Evolutionary conservation across 2,888 invertebrate genomes (phyloP).

Genomic region (Cepaea hortensis): DNA sequence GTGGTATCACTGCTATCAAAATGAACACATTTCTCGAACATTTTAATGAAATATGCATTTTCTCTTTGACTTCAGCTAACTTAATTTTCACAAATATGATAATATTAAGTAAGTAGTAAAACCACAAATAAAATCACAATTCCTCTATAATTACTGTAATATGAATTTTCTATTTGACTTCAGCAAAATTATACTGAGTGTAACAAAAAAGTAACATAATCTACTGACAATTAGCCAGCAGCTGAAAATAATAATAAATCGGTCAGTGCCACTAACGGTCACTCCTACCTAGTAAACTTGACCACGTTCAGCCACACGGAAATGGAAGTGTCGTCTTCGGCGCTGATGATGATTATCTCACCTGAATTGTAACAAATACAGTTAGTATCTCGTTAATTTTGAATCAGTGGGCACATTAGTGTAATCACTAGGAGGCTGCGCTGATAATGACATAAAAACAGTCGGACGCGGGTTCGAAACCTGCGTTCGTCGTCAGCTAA

Average conservation of each 20-base stretch:
- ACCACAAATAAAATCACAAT: background rate
- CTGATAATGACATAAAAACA: too few species aligned
- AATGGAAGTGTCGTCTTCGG: slow-evolving; percentile 15
- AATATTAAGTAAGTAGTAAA: background rate
- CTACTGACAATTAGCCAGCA: too few species aligned
- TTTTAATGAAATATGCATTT: too few species aligned
- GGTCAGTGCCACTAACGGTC: too few species aligned
- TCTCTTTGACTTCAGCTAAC: too few species aligned
- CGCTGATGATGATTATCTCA: slow-evolving; percentile 26
- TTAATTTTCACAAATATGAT: too few species aligned
- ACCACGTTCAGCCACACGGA: slow-evolving; percentile 6
- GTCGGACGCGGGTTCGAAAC: too few species aligned
- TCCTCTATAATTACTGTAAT: too few species aligned
- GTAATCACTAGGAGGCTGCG: too few species aligned
- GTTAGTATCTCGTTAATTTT: background rate
- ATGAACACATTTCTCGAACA: background rate
- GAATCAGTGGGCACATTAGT: too few species aligned
- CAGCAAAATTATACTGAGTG: background rate
- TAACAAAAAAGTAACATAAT: background rate
- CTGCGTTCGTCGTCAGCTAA: too few species aligned
- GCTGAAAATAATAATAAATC: too few species aligned
- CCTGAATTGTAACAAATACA: slow-evolving; percentile 8
- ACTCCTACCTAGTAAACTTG: background rate
- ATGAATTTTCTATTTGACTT: background rate
- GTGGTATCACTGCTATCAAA: background rate